These are phyloP conservation scores for Fundulus diaphanus DNA, from an alignment of 2,797 vertebrate species.

Conservation along the genomic window DNA sequence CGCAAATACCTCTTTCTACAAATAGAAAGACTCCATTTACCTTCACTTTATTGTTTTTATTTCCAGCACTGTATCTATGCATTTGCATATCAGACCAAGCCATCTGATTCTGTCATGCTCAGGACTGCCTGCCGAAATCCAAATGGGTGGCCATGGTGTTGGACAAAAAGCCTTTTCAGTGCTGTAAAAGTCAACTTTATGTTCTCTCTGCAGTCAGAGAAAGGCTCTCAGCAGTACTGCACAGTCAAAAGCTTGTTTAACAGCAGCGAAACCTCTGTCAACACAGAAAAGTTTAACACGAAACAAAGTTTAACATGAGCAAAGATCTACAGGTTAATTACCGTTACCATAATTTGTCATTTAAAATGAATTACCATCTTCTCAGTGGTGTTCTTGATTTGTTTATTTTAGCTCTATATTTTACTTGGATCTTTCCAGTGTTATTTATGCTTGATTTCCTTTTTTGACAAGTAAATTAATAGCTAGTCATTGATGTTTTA, in stretches of 20 bases:
- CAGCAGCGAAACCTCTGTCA: background rate
- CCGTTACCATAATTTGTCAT: background rate
- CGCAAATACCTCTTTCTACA: background rate
- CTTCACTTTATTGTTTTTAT: background rate
- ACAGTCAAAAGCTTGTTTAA: slow-evolving; percentile 2
- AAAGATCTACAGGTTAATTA: slow-evolving; percentile 6
- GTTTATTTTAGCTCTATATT: background rate
- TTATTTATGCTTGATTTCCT: background rate
- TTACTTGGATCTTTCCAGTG: background rate
- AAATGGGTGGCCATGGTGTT: slow-evolving; percentile 1
- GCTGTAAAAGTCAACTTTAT: background rate
- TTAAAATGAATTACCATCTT: background rate
- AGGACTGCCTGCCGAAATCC: background rate
- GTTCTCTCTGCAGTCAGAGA: background rate
- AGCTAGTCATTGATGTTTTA: background rate
- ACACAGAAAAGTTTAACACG: slow-evolving; percentile 3
- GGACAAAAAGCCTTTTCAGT: slow-evolving; percentile 4
- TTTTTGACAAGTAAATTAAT: background rate
- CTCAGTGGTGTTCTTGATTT: slow-evolving; percentile 3
- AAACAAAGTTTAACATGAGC: background rate
- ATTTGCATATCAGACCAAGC: background rate
- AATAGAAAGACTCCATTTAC: background rate
- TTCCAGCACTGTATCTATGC: background rate
- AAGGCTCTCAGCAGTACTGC: background rate
- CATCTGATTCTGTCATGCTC: background rate